Percentiles rank a stretch among this genome's conserved stretches.
phyloP scores from a whole-genome alignment of 2,888 invertebrate species.

The Sylvicola fuscatus region DNA sequence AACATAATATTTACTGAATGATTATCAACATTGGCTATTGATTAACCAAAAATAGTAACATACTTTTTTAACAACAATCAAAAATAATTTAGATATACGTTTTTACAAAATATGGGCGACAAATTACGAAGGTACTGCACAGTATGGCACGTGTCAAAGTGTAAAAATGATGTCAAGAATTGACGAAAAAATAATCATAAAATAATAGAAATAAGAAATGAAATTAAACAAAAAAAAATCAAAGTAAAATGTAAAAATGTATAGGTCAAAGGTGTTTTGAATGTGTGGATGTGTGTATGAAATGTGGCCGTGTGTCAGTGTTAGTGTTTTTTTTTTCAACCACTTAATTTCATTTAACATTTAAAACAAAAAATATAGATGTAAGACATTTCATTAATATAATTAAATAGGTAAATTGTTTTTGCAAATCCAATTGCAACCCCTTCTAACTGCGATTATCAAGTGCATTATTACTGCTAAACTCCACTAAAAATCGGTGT shows the following conservation, averaged over 20 bases:
- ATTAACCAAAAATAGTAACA: background rate
- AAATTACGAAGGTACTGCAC: conserved; percentile 23
- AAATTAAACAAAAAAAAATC: conserved; percentile 1
- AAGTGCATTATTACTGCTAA: too few relatives aligned
- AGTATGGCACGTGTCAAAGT: conserved; percentile 20
- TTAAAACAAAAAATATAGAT: conserved; percentile 3
- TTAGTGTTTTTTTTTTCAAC: conserved; percentile 2
- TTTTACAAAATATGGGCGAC: background rate
- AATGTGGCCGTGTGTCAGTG: conserved; percentile 1
- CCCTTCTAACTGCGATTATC: too few relatives aligned
- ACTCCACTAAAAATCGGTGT: background rate
- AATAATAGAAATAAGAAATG: conserved; percentile 7
- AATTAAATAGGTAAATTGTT: too few relatives aligned
- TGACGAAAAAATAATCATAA: conserved; percentile 1
- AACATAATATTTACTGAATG: too few relatives aligned
- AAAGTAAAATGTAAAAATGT: conserved; percentile 1
- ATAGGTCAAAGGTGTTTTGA: background rate
- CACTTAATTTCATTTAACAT: conserved; percentile 1
- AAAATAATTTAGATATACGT: background rate
- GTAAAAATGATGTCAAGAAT: background rate
- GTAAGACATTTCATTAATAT: background rate
- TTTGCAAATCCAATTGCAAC: too few relatives aligned
- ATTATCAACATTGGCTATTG: background rate
- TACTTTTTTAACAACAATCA: background rate
- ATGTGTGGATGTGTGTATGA: conserved; percentile 3